Percentiles rank a stretch among this genome's conserved stretches.
phyloP scores from a whole-genome alignment of 2,113 vertebrate genomes.

The Zapornia atra region DNA sequence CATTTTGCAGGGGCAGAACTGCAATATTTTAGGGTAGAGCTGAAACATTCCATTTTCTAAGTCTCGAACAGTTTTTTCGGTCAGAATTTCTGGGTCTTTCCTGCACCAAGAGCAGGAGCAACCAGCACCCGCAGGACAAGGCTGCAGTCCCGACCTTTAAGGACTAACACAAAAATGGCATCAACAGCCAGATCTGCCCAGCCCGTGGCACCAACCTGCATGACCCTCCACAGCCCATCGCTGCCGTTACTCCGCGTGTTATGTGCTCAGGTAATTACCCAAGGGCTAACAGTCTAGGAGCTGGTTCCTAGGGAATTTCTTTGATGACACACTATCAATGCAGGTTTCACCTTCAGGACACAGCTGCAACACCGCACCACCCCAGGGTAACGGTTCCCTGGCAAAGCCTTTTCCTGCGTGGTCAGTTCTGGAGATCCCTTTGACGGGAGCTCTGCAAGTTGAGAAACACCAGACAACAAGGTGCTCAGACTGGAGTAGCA shows the following conservation, averaged over 20 bases:
- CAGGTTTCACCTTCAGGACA: background rate
- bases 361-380: background rate
- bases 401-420: accelerated
- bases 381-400: background rate
- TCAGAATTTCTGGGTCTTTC: background rate
- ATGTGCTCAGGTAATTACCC: background rate
- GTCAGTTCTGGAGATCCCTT: no score
- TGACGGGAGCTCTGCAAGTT: no score
- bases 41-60: background rate
- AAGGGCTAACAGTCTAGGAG: background rate
- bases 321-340: background rate
- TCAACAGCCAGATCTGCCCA: background rate
- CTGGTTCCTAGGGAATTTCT: conserved; percentile 19
- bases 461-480: background rate
- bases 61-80: background rate
- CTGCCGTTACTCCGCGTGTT: background rate
- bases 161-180: background rate
- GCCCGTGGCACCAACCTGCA: background rate
- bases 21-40: background rate
- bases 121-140: accelerated
- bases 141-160: no score
- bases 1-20: background rate
- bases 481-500: background rate
- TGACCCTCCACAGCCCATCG: background rate
- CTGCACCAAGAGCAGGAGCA: background rate